Percentiles rank a stretch among this genome's conserved stretches.
Evolutionary conservation across 2,797 vertebrate genomes (phyloP).

Genomic region (Malacoraja senta): DNA sequence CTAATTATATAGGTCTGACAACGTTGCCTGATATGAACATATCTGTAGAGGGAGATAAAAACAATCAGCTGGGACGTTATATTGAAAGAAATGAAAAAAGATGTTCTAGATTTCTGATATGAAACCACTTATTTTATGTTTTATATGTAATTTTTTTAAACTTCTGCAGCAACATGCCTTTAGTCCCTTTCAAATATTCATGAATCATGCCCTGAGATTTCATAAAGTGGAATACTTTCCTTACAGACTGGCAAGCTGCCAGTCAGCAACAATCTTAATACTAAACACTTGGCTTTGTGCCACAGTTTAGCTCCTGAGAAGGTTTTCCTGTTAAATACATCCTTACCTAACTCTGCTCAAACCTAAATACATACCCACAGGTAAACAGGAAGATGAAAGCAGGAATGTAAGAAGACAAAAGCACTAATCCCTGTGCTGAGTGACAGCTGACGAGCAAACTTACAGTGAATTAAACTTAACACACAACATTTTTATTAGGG

Average conservation of each 20-base stretch:
- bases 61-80: background rate
- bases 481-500: background rate
- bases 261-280: constrained; percentile 3
- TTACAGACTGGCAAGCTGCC: background rate
- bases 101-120: background rate
- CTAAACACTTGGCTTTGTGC: constrained; percentile 4
- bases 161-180: background rate
- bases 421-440: constrained; percentile 5
- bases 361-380: constrained; percentile 33
- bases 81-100: background rate
- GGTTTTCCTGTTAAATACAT: background rate
- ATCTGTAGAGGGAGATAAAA: background rate
- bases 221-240: background rate
- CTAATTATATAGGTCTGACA: background rate
- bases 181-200: background rate
- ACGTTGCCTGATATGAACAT: background rate
- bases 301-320: background rate
- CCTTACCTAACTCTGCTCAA: constrained; percentile 10
- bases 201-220: background rate
- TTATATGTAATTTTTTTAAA: background rate
- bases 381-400: constrained; percentile 38
- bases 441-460: constrained; percentile 14
- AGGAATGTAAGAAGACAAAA: constrained; percentile 33
- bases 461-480: background rate
- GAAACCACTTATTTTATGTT: background rate